Evolutionary conservation across 2,888 invertebrate species (phyloP).

Genomic region (Muschampia plurimacula): DNA sequence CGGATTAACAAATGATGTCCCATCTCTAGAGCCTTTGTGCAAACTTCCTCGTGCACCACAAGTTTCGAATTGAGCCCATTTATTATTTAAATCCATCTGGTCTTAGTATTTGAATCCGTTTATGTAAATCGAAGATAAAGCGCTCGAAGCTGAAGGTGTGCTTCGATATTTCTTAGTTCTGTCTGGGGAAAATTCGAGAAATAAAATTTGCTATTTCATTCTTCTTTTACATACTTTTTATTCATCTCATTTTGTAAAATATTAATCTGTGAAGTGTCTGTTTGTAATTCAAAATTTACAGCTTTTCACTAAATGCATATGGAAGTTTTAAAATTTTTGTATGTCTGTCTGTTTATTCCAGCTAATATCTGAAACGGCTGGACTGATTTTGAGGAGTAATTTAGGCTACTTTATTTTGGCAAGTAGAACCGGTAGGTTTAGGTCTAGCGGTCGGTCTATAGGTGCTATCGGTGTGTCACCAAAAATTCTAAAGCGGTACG

Average conservation of each 20-base stretch:
- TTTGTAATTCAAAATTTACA: too few relatives aligned
- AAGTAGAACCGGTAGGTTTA: too few relatives aligned
- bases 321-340: too few relatives aligned
- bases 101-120: conserved; percentile 70
- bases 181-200: conserved; percentile 6
- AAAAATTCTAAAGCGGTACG: too few relatives aligned
- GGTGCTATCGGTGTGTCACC: too few relatives aligned
- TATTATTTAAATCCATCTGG: conserved; percentile 71
- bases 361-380: too few relatives aligned
- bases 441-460: too few relatives aligned
- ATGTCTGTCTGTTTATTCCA: too few relatives aligned
- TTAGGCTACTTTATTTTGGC: too few relatives aligned
- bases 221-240: neutral
- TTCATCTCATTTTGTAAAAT: neutral
- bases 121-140: conserved; percentile 73
- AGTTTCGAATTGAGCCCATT: conserved; percentile 56
- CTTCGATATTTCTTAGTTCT: conserved; percentile 19
- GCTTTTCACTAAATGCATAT: too few relatives aligned
- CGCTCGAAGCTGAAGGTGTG: conserved; percentile 55
- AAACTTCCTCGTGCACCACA: conserved; percentile 47
- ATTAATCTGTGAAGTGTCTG: too few relatives aligned
- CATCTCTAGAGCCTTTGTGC: conserved; percentile 53
- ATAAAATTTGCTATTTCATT: neutral
- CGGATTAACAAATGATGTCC: conserved; percentile 62
- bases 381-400: too few relatives aligned